phyloP scores from a whole-genome alignment of 30 jellyfish, hydroid and myxozoan genomes.

The Morbakka virulenta region DNA sequence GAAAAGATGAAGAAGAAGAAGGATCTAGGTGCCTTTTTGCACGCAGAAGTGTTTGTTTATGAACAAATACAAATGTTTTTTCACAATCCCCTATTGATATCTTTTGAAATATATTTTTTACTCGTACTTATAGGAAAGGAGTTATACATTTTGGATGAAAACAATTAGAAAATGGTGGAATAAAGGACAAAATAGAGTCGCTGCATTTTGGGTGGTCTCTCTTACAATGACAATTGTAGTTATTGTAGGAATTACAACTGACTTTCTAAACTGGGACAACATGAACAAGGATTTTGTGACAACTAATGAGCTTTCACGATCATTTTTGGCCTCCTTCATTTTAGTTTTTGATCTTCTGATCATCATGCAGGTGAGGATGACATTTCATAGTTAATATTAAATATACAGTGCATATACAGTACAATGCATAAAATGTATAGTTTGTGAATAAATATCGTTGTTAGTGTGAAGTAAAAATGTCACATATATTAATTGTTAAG shows the following conservation, averaged over 20 bases:
- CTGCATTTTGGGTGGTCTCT: conserved; percentile 19
- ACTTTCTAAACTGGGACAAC: conserved; percentile 35
- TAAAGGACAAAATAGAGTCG: conserved; percentile 9
- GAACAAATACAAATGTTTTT: too few relatives aligned
- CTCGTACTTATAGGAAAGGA: conserved; percentile 39
- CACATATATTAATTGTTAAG: too few relatives aligned
- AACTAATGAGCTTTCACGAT: conserved; percentile 40
- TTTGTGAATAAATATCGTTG: too few relatives aligned
- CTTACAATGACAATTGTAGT: conserved; percentile 5
- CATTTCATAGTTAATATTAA: too few relatives aligned
- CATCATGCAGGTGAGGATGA: conserved; percentile 48
- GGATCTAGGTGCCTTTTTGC: too few relatives aligned
- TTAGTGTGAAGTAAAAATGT: too few relatives aligned
- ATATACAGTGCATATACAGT: too few relatives aligned
- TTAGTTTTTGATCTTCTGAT: conserved; percentile 18
- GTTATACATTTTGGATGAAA: conserved; percentile 20
- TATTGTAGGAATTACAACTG: conserved; percentile 33
- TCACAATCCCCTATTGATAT: too few relatives aligned
- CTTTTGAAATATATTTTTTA: not conserved
- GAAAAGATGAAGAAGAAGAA: too few relatives aligned
- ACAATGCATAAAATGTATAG: too few relatives aligned
- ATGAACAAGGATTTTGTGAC: conserved; percentile 5
- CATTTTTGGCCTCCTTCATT: conserved; percentile 38
- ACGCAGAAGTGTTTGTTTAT: too few relatives aligned
- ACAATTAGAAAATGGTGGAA: conserved; percentile 11